Percentiles rank a stretch among this genome's conserved stretches.
These are phyloP conservation scores for Charadrius vociferus DNA, from an alignment of 2,113 vertebrate genomes.

Conservation along the genomic window DNA sequence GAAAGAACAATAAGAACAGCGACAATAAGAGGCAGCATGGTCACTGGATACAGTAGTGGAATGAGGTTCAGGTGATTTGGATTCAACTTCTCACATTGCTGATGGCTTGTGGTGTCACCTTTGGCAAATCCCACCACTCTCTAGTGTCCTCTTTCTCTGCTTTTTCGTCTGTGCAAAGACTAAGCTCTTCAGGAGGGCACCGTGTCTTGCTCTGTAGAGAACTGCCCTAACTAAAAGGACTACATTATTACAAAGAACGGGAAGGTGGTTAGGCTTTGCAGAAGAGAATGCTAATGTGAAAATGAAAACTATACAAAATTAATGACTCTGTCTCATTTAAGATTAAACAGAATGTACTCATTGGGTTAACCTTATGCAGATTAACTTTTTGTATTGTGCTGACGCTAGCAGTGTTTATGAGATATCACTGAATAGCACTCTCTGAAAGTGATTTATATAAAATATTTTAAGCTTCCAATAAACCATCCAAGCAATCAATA, in stretches of 20 bases:
- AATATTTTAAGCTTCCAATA: neutral
- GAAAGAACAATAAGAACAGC: neutral
- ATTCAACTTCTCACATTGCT: neutral
- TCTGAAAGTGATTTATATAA: neutral
- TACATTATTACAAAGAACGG: neutral
- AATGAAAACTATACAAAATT: neutral
- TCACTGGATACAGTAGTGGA: neutral
- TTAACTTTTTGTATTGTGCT: neutral
- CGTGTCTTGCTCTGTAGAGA: neutral
- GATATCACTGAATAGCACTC: neutral
- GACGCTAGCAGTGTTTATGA: neutral
- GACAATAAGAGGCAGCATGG: neutral
- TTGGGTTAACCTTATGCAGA: neutral
- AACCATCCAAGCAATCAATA: neutral
- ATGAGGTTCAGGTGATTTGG: neutral
- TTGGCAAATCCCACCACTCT: neutral
- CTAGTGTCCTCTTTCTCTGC: neutral
- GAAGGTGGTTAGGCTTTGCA: neutral
- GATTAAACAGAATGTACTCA: neutral
- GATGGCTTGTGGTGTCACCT: neutral
- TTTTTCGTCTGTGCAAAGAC: neutral
- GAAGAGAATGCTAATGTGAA: neutral
- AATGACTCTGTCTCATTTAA: neutral
- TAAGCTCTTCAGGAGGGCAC: neutral
- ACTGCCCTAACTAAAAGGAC: neutral